Conservation (phyloP, 2,113 vertebrate species). For the Circaetus gallicus region DNA sequence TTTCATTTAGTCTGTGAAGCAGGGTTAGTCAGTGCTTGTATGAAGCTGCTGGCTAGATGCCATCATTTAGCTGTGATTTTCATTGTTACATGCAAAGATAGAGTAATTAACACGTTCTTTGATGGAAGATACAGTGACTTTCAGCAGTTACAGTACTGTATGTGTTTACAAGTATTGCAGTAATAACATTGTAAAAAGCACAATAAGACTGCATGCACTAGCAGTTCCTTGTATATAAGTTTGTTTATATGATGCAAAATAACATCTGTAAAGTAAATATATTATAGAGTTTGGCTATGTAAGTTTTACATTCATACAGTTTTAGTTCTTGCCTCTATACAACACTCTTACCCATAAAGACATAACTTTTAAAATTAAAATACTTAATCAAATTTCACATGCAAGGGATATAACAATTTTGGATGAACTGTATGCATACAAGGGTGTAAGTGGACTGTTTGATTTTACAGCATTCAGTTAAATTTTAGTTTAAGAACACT, state of each 20-base stretch:
- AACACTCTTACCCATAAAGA: background rate
- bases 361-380: background rate
- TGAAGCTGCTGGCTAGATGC: background rate
- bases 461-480: background rate
- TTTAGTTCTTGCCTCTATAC: background rate
- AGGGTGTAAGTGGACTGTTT: background rate
- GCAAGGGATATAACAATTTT: background rate
- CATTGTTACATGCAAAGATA: background rate
- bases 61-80: background rate
- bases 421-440: background rate
- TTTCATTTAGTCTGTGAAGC: background rate
- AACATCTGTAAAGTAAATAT: background rate
- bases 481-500: background rate
- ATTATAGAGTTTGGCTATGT: background rate
- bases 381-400: background rate
- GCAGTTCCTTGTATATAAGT: background rate
- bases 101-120: background rate
- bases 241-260: background rate
- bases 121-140: background rate
- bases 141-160: background rate
- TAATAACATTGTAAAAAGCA: background rate
- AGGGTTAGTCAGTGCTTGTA: background rate
- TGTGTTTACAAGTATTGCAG: background rate
- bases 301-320: background rate
- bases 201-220: background rate